These are phyloP conservation scores for Sinonovacula constricta DNA, from an alignment of 1,140 invertebrate genomes.

Conservation along the genomic window DNA sequence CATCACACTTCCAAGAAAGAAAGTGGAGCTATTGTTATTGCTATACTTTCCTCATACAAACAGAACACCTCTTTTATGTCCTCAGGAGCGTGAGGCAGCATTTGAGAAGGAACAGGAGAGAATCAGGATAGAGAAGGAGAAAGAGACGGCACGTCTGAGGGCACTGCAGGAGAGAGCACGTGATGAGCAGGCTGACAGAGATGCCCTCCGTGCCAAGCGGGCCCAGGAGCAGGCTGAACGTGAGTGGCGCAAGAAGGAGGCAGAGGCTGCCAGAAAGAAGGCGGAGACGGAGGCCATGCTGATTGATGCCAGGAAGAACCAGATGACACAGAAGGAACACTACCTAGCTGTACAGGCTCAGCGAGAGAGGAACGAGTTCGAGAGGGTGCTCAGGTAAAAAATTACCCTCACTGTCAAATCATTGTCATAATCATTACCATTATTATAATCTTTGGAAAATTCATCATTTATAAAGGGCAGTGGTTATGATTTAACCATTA, in stretches of 20 bases:
- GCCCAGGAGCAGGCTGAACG: constrained; percentile 78
- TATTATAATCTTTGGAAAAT: too few relatives aligned
- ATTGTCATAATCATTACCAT: too few relatives aligned
- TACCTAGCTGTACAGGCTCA: constrained; percentile 78
- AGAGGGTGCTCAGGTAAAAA: constrained; percentile 78
- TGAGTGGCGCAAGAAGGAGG: constrained; percentile 78
- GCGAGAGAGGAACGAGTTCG: constrained; percentile 77
- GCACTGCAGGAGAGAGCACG: constrained; percentile 76
- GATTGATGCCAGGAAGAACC: constrained; percentile 74
- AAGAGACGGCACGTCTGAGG: constrained; percentile 75
- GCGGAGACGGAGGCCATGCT: constrained; percentile 74
- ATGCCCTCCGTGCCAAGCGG: constrained; percentile 77
- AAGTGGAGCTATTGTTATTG: too few relatives aligned
- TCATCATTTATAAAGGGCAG: too few relatives aligned
- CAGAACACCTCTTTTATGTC: constrained; percentile 6
- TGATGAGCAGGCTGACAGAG: constrained; percentile 78
- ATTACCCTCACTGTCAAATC: too few relatives aligned
- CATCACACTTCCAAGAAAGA: too few relatives aligned
- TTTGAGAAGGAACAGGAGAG: constrained; percentile 77
- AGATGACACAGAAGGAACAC: constrained; percentile 78
- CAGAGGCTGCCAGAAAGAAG: constrained; percentile 75
- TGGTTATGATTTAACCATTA: too few relatives aligned
- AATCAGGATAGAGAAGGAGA: constrained; percentile 78
- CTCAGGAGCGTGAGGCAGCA: constrained; percentile 76
- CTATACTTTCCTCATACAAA: too few relatives aligned